phyloP scores from a whole-genome alignment of 2,888 invertebrate species.

The Melitaea athalia region DNA sequence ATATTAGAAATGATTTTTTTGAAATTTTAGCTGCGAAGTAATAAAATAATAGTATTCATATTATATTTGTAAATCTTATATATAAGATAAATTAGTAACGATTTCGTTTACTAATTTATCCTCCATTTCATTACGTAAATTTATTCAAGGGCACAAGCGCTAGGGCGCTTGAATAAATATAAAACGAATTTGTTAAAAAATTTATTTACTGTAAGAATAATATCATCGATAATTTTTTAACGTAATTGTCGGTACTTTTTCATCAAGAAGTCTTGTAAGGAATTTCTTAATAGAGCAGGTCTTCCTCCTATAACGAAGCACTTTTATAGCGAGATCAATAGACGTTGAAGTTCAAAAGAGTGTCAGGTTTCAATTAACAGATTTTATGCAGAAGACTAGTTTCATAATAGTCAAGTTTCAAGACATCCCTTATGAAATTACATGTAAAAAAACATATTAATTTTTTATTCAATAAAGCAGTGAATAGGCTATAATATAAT shows the following conservation, averaged over 20 bases:
- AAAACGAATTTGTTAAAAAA: too few relatives aligned
- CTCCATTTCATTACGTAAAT: too few relatives aligned
- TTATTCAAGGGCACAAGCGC: too few relatives aligned
- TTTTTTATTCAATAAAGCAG: background rate
- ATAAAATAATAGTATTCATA: too few relatives aligned
- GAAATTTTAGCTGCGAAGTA: too few relatives aligned
- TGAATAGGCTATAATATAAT: background rate
- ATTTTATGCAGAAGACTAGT: slow-evolving; percentile 3
- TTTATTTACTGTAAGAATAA: too few relatives aligned
- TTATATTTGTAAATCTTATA: too few relatives aligned
- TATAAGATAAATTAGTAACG: too few relatives aligned
- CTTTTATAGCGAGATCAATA: slow-evolving; percentile 6
- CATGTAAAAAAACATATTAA: background rate
- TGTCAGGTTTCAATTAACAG: slow-evolving; percentile 17
- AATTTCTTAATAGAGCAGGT: slow-evolving; percentile 2
- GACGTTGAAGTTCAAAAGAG: slow-evolving; percentile 12
- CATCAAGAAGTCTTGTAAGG: background rate
- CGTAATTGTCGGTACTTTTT: background rate
- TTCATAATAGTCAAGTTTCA: background rate
- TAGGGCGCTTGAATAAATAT: too few relatives aligned
- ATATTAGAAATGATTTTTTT: too few relatives aligned
- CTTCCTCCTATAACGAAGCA: background rate
- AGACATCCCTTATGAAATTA: background rate
- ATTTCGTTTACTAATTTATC: too few relatives aligned
- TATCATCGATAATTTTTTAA: too few relatives aligned